Percentiles rank a stretch among this genome's conserved stretches.
Evolutionary conservation across 2,888 invertebrate genomes (phyloP).

Genomic region (Mythimna impura): DNA sequence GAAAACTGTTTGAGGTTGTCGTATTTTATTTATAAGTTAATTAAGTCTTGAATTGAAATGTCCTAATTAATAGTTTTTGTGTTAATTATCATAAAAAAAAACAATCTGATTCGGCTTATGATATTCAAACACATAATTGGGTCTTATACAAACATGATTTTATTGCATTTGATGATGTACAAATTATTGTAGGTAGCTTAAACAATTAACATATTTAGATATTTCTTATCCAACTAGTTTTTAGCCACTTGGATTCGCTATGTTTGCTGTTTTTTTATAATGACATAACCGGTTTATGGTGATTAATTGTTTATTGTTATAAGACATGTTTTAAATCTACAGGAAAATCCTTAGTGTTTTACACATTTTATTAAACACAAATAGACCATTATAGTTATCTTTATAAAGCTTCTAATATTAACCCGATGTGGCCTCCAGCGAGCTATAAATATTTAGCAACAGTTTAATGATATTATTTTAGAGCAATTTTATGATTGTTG

Average conservation of each 20-base stretch:
- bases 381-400: slow-evolving; percentile 23
- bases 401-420: slow-evolving; percentile 27
- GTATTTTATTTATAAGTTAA: background rate
- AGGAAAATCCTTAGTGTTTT: slow-evolving; percentile 17
- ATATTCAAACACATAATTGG: slow-evolving; percentile 7
- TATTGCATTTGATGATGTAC: slow-evolving; percentile 24
- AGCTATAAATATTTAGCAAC: slow-evolving; percentile 40
- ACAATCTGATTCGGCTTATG: background rate
- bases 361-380: slow-evolving; percentile 6
- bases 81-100: background rate
- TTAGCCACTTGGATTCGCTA: slow-evolving; percentile 16
- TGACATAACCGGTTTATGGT: slow-evolving; percentile 35
- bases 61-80: slow-evolving; percentile 1
- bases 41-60: slow-evolving; percentile 1
- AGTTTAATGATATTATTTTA: slow-evolving; percentile 37
- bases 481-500: slow-evolving; percentile 31
- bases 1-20: slow-evolving; percentile 20
- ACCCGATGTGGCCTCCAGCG: slow-evolving; percentile 36
- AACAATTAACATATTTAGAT: slow-evolving; percentile 15
- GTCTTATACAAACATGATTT: background rate
- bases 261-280: slow-evolving; percentile 27
- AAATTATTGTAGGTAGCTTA: background rate
- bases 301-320: slow-evolving; percentile 45
- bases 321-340: slow-evolving; percentile 14
- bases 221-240: slow-evolving; percentile 13